These are phyloP conservation scores for Callithrix jacchus DNA, from an alignment of 2,113 vertebrate genomes.

Conservation along the genomic window DNA sequence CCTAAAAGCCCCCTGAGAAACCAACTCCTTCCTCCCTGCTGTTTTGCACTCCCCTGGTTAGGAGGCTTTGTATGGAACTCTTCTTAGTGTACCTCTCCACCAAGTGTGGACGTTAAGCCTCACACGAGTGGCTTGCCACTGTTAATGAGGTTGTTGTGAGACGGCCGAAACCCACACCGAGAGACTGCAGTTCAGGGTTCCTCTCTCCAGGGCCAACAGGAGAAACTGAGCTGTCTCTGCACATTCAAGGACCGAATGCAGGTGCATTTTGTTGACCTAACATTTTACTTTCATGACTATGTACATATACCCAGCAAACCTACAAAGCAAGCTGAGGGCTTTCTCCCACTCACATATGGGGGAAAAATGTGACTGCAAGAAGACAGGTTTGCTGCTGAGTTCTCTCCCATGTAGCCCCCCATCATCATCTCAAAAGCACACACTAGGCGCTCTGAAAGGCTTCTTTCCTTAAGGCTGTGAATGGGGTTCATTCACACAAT, in stretches of 20 bases:
- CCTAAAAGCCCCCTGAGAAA: conserved; percentile 22
- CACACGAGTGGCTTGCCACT: background rate
- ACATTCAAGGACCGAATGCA: rapidly evolving
- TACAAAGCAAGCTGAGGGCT: background rate
- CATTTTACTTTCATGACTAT: background rate
- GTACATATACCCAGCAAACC: background rate
- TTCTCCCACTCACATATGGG: background rate
- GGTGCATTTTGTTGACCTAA: rapidly evolving
- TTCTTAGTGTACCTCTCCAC: background rate
- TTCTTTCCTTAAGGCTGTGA: background rate
- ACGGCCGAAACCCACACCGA: background rate
- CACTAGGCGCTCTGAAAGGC: background rate
- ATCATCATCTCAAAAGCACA: background rate
- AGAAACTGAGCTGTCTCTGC: background rate
- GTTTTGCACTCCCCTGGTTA: background rate
- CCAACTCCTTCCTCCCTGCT: background rate
- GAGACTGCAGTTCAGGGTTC: background rate
- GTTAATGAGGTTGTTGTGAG: background rate
- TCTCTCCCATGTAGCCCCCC: background rate
- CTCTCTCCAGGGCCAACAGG: background rate
- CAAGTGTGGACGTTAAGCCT: background rate
- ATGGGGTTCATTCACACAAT: background rate
- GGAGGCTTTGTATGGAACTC: background rate
- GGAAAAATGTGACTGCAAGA: background rate
- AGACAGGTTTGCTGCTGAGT: no score